These are phyloP conservation scores for Coptodon rendalli DNA, from an alignment of 2,113 vertebrate species.

Conservation along the genomic window DNA sequence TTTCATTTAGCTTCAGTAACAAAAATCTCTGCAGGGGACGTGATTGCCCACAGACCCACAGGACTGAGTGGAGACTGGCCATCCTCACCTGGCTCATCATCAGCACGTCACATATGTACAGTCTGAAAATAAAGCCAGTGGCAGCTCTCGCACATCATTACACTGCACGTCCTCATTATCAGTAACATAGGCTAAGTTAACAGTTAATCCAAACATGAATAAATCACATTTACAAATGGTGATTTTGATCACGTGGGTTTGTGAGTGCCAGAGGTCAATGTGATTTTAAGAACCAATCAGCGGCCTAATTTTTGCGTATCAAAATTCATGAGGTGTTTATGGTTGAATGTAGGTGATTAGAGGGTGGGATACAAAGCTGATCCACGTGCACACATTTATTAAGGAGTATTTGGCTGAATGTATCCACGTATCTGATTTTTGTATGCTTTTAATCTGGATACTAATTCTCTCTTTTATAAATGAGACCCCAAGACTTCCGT, in stretches of 20 bases:
- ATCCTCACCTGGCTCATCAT: neutral
- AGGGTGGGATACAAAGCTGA: neutral
- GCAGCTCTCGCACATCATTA: neutral
- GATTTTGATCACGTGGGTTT: neutral
- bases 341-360: neutral
- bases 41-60: neutral
- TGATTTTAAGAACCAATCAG: neutral
- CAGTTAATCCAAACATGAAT: neutral
- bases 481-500: neutral
- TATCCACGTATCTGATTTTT: neutral
- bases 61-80: neutral
- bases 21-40: fast-evolving
- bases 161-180: neutral
- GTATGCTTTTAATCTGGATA: neutral
- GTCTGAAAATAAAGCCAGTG: neutral
- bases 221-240: neutral
- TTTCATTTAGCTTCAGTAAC: neutral
- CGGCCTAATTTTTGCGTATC: neutral
- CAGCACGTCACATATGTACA: neutral
- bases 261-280: neutral
- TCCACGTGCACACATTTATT: neutral
- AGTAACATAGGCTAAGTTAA: neutral
- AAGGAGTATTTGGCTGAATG: neutral
- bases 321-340: fast-evolving
- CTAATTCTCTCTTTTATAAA: neutral